Conservation (phyloP, 2,797 vertebrate genomes). For the Pipistrellus kuhlii region DNA sequence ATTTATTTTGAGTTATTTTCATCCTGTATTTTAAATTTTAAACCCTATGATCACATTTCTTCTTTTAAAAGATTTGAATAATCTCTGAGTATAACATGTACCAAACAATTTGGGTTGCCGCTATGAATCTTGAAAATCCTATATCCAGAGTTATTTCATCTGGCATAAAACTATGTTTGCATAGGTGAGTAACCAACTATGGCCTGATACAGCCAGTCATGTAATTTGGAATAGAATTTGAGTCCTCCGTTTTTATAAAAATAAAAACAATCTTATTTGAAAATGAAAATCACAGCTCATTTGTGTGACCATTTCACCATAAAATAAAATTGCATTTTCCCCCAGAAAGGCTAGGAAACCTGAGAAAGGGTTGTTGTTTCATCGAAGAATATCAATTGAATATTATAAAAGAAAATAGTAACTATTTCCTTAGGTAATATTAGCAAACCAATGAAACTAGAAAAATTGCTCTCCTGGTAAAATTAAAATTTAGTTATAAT, state of each 20-base stretch:
- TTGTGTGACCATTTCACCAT: conserved; percentile 71
- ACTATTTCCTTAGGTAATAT: conserved; percentile 72
- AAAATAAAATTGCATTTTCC: conserved; percentile 56
- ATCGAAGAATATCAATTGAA: neutral
- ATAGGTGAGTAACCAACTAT: conserved; percentile 80
- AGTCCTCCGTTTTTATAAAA: conserved; percentile 76
- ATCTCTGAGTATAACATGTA: conserved; percentile 77
- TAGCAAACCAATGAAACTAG: conserved; percentile 62
- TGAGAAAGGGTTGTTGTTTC: conserved; percentile 33
- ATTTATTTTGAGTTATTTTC: conserved; percentile 80
- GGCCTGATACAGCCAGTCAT: conserved; percentile 77
- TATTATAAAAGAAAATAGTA: conserved; percentile 74
- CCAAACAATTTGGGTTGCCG: conserved; percentile 63
- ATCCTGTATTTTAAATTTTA: conserved; percentile 75
- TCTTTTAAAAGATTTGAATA: conserved; percentile 75
- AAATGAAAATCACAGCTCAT: conserved; percentile 80
- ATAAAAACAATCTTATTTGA: conserved; percentile 70
- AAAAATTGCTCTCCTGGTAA: conserved; percentile 72
- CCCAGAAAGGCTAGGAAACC: conserved; percentile 42
- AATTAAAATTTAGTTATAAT: conserved; percentile 68
- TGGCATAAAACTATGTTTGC: conserved; percentile 78
- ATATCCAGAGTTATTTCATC: conserved; percentile 69
- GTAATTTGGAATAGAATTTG: conserved; percentile 82
- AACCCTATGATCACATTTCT: conserved; percentile 80
- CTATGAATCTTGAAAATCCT: conserved; percentile 81